phyloP scores from a whole-genome alignment of 2,888 invertebrate species.

The Portevinia maculata region DNA sequence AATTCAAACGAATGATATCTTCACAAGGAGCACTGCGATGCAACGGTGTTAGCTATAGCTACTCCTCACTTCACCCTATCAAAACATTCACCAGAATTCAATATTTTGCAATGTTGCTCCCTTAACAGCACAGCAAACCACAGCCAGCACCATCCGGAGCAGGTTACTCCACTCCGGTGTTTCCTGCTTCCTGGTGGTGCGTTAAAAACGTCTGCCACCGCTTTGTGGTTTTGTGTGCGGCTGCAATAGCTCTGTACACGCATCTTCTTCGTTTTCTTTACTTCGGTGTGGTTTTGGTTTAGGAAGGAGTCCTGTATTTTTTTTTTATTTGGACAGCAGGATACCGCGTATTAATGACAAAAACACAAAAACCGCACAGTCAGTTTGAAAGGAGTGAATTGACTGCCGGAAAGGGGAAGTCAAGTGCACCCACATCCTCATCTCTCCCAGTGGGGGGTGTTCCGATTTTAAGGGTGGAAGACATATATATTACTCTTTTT shows the following conservation, averaged over 20 bases:
- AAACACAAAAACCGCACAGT: constrained; percentile 66
- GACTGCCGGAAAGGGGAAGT: constrained; percentile 11
- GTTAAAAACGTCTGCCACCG: constrained; percentile 58
- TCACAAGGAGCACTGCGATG: constrained; percentile 20
- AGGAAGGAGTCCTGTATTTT: constrained; percentile 19
- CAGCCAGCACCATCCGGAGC: constrained; percentile 37
- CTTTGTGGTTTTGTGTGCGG: constrained; percentile 48
- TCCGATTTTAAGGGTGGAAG: background rate
- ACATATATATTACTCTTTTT: constrained; percentile 17
- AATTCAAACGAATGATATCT: constrained; percentile 39
- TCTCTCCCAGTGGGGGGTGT: constrained; percentile 8
- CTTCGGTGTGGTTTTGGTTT: constrained; percentile 41
- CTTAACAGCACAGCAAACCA: constrained; percentile 25
- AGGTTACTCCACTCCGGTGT: constrained; percentile 38
- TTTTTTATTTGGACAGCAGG: constrained; percentile 52
- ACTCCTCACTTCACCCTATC: background rate
- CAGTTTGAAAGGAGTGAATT: constrained; percentile 25
- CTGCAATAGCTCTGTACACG: constrained; percentile 35
- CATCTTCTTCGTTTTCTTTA: constrained; percentile 37
- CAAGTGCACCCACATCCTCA: constrained; percentile 50
- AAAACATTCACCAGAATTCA: constrained; percentile 60
- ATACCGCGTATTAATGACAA: constrained; percentile 70
- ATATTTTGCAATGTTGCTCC: constrained; percentile 46
- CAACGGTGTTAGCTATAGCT: background rate
- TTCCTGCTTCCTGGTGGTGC: constrained; percentile 62